Evolutionary conservation across 2,888 invertebrate genomes (phyloP).

Genomic region (Beris chalybata): DNA sequence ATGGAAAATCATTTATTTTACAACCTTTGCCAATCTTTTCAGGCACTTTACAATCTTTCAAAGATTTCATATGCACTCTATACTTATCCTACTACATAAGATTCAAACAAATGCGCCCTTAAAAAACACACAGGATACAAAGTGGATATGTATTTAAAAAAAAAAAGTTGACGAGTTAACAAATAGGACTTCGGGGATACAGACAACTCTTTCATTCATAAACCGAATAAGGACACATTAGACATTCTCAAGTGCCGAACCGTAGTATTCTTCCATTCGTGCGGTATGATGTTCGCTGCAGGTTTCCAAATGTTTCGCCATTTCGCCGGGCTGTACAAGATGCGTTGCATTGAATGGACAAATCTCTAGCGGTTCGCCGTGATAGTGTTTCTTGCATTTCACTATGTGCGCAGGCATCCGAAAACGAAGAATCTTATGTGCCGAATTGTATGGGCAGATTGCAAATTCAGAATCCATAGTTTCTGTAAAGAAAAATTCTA

Average conservation of each 20-base stretch:
- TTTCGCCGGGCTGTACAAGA: constrained; percentile 43
- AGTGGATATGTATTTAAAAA: no score
- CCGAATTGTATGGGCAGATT: constrained; percentile 44
- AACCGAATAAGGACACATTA: neutral
- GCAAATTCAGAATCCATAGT: constrained; percentile 40
- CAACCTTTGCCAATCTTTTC: no score
- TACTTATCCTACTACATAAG: no score
- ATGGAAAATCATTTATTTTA: no score
- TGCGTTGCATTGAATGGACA: constrained; percentile 54
- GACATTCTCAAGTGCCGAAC: neutral
- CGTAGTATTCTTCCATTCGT: constrained; percentile 38
- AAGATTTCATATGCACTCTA: no score
- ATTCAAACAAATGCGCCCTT: no score
- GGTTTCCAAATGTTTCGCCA: constrained; percentile 46
- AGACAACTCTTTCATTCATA: no score
- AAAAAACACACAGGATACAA: no score
- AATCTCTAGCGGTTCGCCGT: constrained; percentile 46
- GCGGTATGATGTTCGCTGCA: constrained; percentile 45
- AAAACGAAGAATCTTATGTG: constrained; percentile 43
- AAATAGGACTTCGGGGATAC: no score
- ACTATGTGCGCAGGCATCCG: constrained; percentile 46
- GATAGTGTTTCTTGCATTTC: constrained; percentile 45
- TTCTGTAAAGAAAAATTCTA: neutral
- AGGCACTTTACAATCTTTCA: no score
- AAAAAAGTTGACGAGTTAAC: no score